Evolutionary conservation across 2,888 invertebrate genomes (phyloP).

Genomic region (Rhamphomyia laevipes): DNA sequence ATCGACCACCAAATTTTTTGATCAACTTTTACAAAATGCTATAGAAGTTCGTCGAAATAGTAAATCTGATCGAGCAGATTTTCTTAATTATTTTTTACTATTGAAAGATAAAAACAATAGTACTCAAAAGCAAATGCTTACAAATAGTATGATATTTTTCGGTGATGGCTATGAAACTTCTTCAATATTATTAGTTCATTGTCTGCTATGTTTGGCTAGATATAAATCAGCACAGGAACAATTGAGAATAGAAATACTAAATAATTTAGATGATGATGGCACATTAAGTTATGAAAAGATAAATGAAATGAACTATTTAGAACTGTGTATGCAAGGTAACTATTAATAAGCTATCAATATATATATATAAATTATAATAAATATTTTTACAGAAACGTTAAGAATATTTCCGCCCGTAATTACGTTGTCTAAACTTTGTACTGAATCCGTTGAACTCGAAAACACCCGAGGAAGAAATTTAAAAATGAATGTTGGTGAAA

Average conservation of each 20-base stretch:
- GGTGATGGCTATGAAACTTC: constrained; percentile 35
- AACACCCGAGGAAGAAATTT: constrained; percentile 21
- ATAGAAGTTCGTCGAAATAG: constrained; percentile 21
- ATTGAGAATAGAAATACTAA: constrained; percentile 22
- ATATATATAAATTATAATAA: neutral
- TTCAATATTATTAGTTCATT: constrained; percentile 22
- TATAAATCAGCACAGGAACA: constrained; percentile 21
- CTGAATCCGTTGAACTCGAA: constrained; percentile 20
- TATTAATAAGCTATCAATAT: too few relatives aligned
- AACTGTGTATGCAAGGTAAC: constrained; percentile 26
- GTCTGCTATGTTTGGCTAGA: constrained; percentile 19
- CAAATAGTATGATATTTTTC: constrained; percentile 31
- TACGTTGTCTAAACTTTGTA: constrained; percentile 27
- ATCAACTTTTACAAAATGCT: constrained; percentile 23
- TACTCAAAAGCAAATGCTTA: constrained; percentile 18
- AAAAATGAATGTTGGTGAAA: constrained; percentile 21
- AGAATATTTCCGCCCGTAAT: constrained; percentile 28
- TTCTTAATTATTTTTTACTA: constrained; percentile 29
- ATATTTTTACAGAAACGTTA: constrained; percentile 23
- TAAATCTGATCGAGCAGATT: constrained; percentile 26
- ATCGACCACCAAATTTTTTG: constrained; percentile 45
- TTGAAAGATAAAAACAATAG: constrained; percentile 25
- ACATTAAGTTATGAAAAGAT: constrained; percentile 23
- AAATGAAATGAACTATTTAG: constrained; percentile 25
- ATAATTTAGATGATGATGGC: constrained; percentile 1